Percentiles rank a stretch among this genome's conserved stretches.
Conservation (phyloP, 2,113 vertebrate species). For the Daubentonia madagascariensis region DNA sequence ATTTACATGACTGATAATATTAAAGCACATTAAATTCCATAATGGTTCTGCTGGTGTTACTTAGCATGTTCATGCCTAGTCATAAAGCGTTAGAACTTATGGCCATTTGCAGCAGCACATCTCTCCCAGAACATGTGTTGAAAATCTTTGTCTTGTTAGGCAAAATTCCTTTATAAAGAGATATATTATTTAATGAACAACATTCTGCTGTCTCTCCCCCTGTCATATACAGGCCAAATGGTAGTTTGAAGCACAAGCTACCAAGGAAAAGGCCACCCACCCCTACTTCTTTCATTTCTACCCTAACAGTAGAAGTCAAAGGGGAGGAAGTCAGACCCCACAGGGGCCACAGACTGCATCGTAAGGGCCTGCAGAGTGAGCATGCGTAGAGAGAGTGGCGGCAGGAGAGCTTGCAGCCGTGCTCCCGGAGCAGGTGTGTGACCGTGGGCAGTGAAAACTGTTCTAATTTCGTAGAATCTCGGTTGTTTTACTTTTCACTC, state of each 20-base stretch:
- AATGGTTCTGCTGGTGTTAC: neutral
- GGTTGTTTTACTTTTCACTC: neutral
- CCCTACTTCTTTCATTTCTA: accelerated
- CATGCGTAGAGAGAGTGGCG: accelerated
- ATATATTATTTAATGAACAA: neutral
- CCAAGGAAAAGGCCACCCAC: neutral
- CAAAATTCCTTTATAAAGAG: neutral
- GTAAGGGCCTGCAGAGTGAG: accelerated
- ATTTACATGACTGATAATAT: neutral
- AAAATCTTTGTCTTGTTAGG: neutral
- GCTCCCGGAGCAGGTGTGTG: accelerated
- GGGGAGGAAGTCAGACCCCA: neutral
- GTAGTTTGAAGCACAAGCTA: neutral
- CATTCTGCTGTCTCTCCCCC: neutral
- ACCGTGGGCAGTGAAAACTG: accelerated
- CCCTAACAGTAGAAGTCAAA: neutral
- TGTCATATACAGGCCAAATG: neutral
- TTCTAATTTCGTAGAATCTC: neutral
- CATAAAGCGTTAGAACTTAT: neutral
- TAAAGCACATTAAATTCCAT: neutral
- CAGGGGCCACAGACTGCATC: accelerated
- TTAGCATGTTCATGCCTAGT: neutral
- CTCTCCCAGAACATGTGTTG: neutral
- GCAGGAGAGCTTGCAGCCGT: accelerated
- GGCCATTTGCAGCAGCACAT: neutral